phyloP scores from a whole-genome alignment of 1,140 invertebrate species.

The Drosophila carrolli region DNA sequence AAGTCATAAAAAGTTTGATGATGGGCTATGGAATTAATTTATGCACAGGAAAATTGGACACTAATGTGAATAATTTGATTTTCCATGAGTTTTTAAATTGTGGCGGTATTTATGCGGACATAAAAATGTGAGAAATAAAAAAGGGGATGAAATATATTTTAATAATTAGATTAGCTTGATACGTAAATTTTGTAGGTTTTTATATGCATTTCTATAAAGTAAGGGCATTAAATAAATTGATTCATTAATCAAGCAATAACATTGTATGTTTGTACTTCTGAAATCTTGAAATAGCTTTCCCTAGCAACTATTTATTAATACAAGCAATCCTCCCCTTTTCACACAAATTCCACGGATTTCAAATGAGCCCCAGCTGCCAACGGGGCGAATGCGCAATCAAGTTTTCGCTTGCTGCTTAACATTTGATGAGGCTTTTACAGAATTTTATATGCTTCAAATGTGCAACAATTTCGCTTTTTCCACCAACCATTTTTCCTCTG shows the following conservation, averaged over 20 bases:
- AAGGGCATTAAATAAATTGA: too few relatives aligned
- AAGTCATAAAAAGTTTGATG: background rate
- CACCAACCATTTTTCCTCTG: background rate
- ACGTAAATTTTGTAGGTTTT: background rate
- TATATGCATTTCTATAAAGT: background rate
- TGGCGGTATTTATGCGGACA: background rate
- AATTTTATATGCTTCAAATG: slow-evolving; percentile 37
- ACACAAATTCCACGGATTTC: too few relatives aligned
- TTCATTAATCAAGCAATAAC: too few relatives aligned
- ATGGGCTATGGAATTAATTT: background rate
- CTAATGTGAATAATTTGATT: background rate
- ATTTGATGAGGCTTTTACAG: slow-evolving; percentile 43
- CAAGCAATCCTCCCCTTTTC: too few relatives aligned
- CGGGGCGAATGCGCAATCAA: background rate
- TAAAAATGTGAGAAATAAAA: background rate
- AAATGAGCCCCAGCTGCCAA: too few relatives aligned
- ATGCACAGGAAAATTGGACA: background rate
- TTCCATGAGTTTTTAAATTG: background rate
- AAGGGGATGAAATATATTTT: background rate
- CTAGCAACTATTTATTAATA: too few relatives aligned
- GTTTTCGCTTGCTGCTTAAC: slow-evolving; percentile 26
- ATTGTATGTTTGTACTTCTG: too few relatives aligned
- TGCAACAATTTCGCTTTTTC: slow-evolving; percentile 15
- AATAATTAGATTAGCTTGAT: background rate
- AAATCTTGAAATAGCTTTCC: too few relatives aligned